Base-by-base conservation (phyloP, 2,888 invertebrate genomes). In the Tortricodes alternella region DNA sequence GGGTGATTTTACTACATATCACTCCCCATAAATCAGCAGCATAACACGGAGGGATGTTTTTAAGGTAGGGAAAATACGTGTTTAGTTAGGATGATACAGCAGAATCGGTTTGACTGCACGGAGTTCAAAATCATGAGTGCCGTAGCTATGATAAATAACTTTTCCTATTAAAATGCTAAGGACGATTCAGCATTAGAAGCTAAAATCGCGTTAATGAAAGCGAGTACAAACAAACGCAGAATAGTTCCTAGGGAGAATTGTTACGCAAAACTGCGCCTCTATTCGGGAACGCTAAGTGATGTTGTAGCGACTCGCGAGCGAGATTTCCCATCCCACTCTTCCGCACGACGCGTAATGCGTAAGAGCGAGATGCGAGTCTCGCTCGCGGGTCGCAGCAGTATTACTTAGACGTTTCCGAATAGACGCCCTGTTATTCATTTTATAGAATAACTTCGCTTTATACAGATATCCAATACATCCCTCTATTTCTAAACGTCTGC, bases 1-100 rank as follows among this genome's bases (percentile, higher is more conserved):
- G 68, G 68, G 67, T 56, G 67, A 67, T 71, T 66, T 68, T 64
- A 67, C 67, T 62, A 62, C 51, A 68, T 61, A 68, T 68, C 67
- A 57, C 61, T 64, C 51, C 52, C 59, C 65, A 70, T 73, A 71
- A 74, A 78, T 78, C 74, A 74, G 65, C 62, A 66, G 61, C 58
- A 62, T 63, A 59, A 60, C 51, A 61, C 46, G 46, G 41, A 63
- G 67, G 69, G 71, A 63, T 66, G 66, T 64, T 70, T 73, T 70
- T 67, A 64, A 62, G 65, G 62, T 55, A 62, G 60, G 60, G 64
- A 70, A 65, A 67, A 65, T 65, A 60, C 62, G 58, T 64, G 68
- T 67, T 65, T 67, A 65, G 65, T 61, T 60, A 67, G 64, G 60
- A 66, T 78, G 77, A 78, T 67, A 60, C 50, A 51, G 77, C 71